Base-by-base conservation (phyloP, 2,797 vertebrate genomes). In the Characodon lateralis region DNA sequence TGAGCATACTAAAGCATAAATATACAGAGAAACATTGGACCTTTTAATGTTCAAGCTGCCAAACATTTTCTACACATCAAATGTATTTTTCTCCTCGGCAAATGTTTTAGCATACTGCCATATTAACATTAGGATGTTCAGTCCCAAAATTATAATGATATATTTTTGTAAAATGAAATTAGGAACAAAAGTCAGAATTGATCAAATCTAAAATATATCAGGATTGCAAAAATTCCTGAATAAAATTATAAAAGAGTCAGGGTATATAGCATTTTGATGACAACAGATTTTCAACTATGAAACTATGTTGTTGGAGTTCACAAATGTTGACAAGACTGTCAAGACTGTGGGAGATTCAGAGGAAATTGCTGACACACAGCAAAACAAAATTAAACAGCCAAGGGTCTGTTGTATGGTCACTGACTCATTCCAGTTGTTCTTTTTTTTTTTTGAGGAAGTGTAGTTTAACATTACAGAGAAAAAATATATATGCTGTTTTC, bases 261-360 rank as follows among this genome's bases (percentile, higher is more conserved):
- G 24, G 12, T 43, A 24, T 46, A 14, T 69, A 6, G 41, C 14
- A 46, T 24, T 46, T 69, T 46, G 66, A 46, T 46, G 41, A 46
- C 66, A 43, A 46, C 24, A 69, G 16, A 69, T 46, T 26, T 46
- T 69, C 22, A 35, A 41, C 59, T 72, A n/a, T n/a, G n/a, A n/a
- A n/a, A n/a, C n/a, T n/a, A 59, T 39, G 51, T 74, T 78, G 72
- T 35, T 87, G 78, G 78, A 79, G 73, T 72, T 84, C 71, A 89
- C 50, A 26, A 20, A 59, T 83, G 85, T 89, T 80, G 83, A 88
- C 84, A 83, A 81, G 28, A 31, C 77, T 83, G 78, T 83, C 85
- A 81, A 14, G 41, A 77, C 24, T 35, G 4, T 0, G 71, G 63
- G 53, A 82, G 41, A 68, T 50, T 84, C 66, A 75, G 20, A 77